Evolutionary conservation across 2,888 invertebrate species (phyloP).

Genomic region (Drosophila gaucha): DNA sequence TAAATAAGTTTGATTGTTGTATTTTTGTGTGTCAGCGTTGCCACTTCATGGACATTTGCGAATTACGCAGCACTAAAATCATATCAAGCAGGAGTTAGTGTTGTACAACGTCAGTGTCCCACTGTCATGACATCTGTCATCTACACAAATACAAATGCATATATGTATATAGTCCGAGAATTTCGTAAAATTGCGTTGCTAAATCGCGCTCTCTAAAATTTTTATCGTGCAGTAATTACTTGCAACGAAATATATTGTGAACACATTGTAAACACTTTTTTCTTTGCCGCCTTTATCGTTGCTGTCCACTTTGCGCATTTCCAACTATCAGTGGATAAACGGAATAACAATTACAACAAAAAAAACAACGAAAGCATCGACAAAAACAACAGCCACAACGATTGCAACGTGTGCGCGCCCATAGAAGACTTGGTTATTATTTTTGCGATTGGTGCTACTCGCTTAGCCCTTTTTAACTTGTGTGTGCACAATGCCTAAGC

Average conservation of each 20-base stretch:
- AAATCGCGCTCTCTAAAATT: constrained; percentile 15
- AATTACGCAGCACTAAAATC: neutral
- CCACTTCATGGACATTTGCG: constrained; percentile 1
- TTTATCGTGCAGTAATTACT: neutral
- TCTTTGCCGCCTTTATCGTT: too few species aligned
- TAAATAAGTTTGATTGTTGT: neutral
- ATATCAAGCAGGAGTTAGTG: constrained; percentile 16
- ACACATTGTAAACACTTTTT: neutral
- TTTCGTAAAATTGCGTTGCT: constrained; percentile 62
- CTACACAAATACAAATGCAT: constrained; percentile 26
- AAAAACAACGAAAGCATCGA: constrained; percentile 9
- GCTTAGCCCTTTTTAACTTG: neutral
- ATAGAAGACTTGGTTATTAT: constrained; percentile 20
- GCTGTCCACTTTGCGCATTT: neutral
- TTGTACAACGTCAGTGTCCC: constrained; percentile 9
- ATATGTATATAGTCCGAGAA: constrained; percentile 9
- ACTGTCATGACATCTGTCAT: constrained; percentile 41
- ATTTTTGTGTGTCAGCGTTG: constrained; percentile 13
- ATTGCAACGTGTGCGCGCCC: constrained; percentile 30
- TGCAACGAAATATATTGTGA: neutral
- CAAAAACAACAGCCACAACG: constrained; percentile 7
- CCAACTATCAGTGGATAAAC: neutral
- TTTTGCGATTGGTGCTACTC: constrained; percentile 1
- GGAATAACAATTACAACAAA: constrained; percentile 9
- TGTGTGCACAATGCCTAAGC: constrained; percentile 61